These are phyloP conservation scores for Poecilia wingei DNA, from an alignment of 2,797 vertebrate species.

Conservation along the genomic window DNA sequence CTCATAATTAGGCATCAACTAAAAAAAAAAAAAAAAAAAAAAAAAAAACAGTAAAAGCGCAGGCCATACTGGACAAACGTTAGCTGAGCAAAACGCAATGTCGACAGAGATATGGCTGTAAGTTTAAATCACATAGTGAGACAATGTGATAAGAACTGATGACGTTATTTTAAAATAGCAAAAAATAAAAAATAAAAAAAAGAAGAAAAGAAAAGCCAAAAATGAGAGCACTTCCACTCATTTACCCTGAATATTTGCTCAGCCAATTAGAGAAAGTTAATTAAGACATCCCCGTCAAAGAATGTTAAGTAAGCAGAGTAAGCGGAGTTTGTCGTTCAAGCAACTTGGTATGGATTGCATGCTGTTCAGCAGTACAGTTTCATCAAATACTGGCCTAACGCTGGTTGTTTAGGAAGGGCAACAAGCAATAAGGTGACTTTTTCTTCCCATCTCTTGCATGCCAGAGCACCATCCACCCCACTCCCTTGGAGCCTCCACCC, in stretches of 20 bases:
- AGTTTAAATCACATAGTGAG: slow-evolving; percentile 35
- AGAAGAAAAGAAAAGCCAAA: slow-evolving; percentile 30
- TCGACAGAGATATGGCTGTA: slow-evolving; percentile 52
- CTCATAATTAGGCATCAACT: slow-evolving; percentile 66
- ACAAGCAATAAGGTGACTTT: slow-evolving; percentile 60
- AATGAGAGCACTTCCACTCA: slow-evolving; percentile 35
- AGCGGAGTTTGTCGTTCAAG: slow-evolving; percentile 51
- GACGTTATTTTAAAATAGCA: slow-evolving; percentile 25
- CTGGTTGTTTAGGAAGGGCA: slow-evolving; percentile 69
- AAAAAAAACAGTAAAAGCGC: slow-evolving; percentile 51
- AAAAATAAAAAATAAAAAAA: neutral
- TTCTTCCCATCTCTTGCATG: slow-evolving; percentile 39
- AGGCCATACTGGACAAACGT: slow-evolving; percentile 34
- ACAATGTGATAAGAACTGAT: slow-evolving; percentile 33
- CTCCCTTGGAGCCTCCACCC: slow-evolving; percentile 46
- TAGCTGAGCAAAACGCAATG: slow-evolving; percentile 28
- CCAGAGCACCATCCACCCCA: slow-evolving; percentile 36
- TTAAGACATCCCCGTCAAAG: slow-evolving; percentile 47
- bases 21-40: slow-evolving; percentile 22
- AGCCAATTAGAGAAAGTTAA: slow-evolving; percentile 51
- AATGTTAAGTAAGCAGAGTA: slow-evolving; percentile 63
- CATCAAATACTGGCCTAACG: slow-evolving; percentile 77
- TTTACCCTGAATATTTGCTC: slow-evolving; percentile 42
- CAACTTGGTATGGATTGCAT: slow-evolving; percentile 65
- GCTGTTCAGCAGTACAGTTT: slow-evolving; percentile 70